Conservation (phyloP, 2,888 invertebrate genomes). For the Coenonympha glycerion region DNA sequence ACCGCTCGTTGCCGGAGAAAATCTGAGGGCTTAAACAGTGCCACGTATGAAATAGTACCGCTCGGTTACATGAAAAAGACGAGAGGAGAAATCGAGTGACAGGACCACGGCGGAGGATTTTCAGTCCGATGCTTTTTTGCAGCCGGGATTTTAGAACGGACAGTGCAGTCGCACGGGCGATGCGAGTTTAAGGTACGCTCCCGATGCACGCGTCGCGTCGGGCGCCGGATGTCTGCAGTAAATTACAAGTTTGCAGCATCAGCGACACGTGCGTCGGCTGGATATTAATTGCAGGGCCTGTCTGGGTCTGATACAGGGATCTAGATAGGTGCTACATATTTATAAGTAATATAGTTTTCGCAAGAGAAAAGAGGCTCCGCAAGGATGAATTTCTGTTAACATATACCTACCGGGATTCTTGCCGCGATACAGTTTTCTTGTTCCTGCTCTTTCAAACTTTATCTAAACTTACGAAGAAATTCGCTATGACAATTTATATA, state of each 20-base stretch:
- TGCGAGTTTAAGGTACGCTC: conserved; percentile 17
- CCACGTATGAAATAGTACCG: conserved; percentile 74
- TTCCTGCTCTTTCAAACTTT: too few relatives aligned
- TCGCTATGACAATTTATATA: too few relatives aligned
- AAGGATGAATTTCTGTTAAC: too few relatives aligned
- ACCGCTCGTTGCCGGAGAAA: conserved; percentile 68
- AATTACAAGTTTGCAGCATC: conserved; percentile 9
- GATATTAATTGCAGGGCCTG: conserved; percentile 5
- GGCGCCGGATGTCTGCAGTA: conserved; percentile 7
- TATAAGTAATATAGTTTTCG: not conserved
- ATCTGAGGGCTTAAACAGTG: conserved; percentile 76
- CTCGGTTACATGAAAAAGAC: conserved; percentile 76
- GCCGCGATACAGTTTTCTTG: too few relatives aligned
- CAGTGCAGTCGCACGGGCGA: conserved; percentile 52
- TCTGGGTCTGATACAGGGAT: conserved; percentile 1
- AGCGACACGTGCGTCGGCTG: conserved; percentile 5
- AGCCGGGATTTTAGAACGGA: conserved; percentile 59
- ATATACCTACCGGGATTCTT: too few relatives aligned
- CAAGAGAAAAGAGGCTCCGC: too few relatives aligned
- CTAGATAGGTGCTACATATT: not conserved
- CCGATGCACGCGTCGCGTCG: conserved; percentile 1
- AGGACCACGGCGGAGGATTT: conserved; percentile 68
- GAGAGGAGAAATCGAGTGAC: conserved; percentile 74
- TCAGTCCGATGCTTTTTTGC: conserved; percentile 69
- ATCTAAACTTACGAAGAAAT: too few relatives aligned